Evolutionary conservation across 2,888 invertebrate genomes (phyloP), one percentile per base, ranked within the genome.

Genomic region (Elmis aenea): DNA sequence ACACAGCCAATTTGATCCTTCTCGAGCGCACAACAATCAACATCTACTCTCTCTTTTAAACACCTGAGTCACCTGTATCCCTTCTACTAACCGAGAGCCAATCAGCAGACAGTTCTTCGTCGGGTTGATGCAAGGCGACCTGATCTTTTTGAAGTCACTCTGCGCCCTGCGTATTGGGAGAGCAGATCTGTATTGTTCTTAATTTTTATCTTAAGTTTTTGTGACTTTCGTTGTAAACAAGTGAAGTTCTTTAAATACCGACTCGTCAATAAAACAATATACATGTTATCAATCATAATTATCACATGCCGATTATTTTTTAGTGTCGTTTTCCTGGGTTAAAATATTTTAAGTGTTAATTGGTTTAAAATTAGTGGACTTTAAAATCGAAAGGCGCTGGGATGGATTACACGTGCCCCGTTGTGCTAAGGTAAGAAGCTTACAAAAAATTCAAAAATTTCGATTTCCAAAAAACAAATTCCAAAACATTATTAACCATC

Each of bases 141-240:
- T 55, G 58, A 62, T 61, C 61, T 62, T 57, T 52, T 56, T 50
- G 37, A 56, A 56, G 55, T 56, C 59, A 60, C 55, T 58, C 55
- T 53, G 50, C 50, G 51, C 50, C 45, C 27, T 50, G 48, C 48
- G 50, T 52, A 45, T 51, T 46, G 33, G 25, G 46, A 42, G 52
- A 50, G 45, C 42, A 48, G 43, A 46, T 51, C 52, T 51, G 34
- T 24, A 34, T 31, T 26, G 20, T 13, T 15, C 13, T 13, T 23
- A 12, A 13, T 13, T 9, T 12, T 9, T 13, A n/a, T n/a, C n/a
- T n/a, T n/a, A n/a, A n/a, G n/a, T n/a, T n/a, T n/a, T n/a, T n/a
- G n/a, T n/a, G n/a, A n/a, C n/a, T n/a, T n/a, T n/a, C n/a, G n/a
- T n/a, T n/a, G n/a, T n/a, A n/a, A n/a, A n/a, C n/a, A n/a, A n/a